phyloP scores from a whole-genome alignment of 2,888 invertebrate genomes.

The Macrophya alboannulata region DNA sequence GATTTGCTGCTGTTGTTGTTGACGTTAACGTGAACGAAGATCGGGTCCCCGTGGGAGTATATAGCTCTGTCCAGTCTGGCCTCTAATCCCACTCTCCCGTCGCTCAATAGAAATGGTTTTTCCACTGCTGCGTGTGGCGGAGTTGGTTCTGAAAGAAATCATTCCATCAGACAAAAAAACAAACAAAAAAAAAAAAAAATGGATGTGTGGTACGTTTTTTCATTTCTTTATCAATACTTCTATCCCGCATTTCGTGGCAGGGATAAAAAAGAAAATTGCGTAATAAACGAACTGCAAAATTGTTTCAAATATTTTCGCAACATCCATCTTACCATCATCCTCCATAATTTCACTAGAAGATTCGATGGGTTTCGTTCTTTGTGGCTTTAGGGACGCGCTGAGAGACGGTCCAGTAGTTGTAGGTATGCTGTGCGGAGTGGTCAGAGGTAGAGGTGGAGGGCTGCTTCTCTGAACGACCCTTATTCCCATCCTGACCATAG shows the following conservation, averaged over 20 bases:
- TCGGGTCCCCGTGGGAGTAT: constrained; percentile 92
- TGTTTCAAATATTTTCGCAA: background rate
- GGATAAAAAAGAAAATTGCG: background rate
- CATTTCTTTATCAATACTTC: background rate
- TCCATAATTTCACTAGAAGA: constrained; percentile 68
- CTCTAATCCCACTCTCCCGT: constrained; percentile 90
- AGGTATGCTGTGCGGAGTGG: constrained; percentile 69
- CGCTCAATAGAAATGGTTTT: constrained; percentile 93
- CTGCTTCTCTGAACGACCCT: constrained; percentile 87
- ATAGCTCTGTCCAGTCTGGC: constrained; percentile 91
- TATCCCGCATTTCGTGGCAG: background rate
- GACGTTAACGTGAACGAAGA: constrained; percentile 88
- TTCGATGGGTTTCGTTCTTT: constrained; percentile 64
- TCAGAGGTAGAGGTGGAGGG: constrained; percentile 70
- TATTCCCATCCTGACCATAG: constrained; percentile 93
- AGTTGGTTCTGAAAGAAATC: constrained; percentile 78
- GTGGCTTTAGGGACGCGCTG: constrained; percentile 56
- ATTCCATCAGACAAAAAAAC: constrained; percentile 27
- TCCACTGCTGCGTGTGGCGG: constrained; percentile 88
- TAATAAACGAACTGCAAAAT: too few relatives aligned
- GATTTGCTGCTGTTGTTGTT: constrained; percentile 93
- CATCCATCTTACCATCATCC: constrained; percentile 65
- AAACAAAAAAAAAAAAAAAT: background rate
- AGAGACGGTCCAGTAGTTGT: constrained; percentile 57
- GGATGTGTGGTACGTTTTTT: constrained; percentile 54